Conservation (phyloP, 2,797 vertebrate species). For the Oryzias sinensis region DNA sequence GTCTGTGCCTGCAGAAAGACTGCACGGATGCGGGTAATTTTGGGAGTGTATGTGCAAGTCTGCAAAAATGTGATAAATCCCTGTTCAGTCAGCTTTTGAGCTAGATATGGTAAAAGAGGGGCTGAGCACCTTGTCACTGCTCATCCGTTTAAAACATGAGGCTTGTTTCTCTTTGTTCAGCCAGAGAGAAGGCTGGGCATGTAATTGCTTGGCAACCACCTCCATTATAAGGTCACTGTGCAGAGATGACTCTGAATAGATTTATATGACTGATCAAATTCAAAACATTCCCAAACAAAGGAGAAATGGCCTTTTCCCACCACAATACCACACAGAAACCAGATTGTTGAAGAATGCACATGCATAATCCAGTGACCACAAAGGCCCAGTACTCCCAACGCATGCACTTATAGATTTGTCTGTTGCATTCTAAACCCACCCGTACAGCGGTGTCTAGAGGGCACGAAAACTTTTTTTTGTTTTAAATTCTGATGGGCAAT, state of each 20-base stretch:
- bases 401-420: slow-evolving; percentile 30
- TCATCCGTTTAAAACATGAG: slow-evolving; percentile 71
- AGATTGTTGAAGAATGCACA: slow-evolving; percentile 26
- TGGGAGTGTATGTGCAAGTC: slow-evolving; percentile 50
- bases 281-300: slow-evolving; percentile 66
- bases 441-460: slow-evolving; percentile 8
- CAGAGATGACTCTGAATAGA: slow-evolving; percentile 73
- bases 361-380: slow-evolving; percentile 32
- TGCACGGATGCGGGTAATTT: slow-evolving; percentile 30
- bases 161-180: slow-evolving; percentile 71
- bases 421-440: slow-evolving; percentile 35
- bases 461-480: slow-evolving; percentile 5
- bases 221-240: slow-evolving; percentile 74
- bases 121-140: slow-evolving; percentile 70
- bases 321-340: slow-evolving; percentile 38
- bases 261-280: slow-evolving; percentile 74
- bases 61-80: slow-evolving; percentile 70
- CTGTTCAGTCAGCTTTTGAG: slow-evolving; percentile 64
- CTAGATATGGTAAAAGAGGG: slow-evolving; percentile 62
- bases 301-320: slow-evolving; percentile 48
- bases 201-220: slow-evolving; percentile 77
- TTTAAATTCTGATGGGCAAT: slow-evolving; percentile 17
- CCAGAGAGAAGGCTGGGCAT: slow-evolving; percentile 62
- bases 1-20: slow-evolving; percentile 28
- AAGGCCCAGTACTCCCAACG: slow-evolving; percentile 15